These are phyloP conservation scores for Paratilapia polleni DNA, from an alignment of 2,113 vertebrate genomes.

Conservation along the genomic window DNA sequence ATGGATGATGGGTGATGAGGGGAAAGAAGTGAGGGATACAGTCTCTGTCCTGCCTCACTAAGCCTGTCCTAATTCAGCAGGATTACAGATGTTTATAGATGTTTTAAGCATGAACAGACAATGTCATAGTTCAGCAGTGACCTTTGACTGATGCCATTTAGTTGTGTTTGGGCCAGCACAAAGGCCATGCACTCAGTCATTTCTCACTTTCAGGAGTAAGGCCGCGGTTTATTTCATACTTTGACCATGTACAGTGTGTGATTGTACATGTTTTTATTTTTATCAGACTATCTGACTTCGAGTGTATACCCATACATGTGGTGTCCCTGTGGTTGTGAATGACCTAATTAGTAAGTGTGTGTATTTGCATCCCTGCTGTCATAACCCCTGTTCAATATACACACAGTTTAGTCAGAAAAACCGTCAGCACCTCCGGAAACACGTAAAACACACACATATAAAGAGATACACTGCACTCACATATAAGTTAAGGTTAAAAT, in stretches of 20 bases:
- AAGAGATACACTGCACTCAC: neutral
- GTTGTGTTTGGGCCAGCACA: neutral
- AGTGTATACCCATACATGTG: fast-evolving
- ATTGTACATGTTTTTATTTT: neutral
- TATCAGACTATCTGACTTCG: neutral
- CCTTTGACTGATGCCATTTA: conserved; percentile 28
- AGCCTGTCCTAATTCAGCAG: conserved; percentile 29
- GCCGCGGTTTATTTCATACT: neutral
- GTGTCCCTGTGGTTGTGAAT: neutral
- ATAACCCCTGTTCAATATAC: neutral
- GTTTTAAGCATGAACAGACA: conserved; percentile 32
- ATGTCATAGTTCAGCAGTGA: conserved; percentile 30
- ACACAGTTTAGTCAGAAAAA: neutral
- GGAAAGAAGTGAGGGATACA: neutral
- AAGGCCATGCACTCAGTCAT: neutral
- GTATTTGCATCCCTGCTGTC: conserved; percentile 2
- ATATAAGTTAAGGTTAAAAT: neutral
- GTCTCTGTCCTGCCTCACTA: conserved; percentile 28
- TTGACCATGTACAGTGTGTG: neutral
- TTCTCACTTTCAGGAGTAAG: neutral
- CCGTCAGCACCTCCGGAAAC: neutral
- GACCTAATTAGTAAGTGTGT: conserved; percentile 4
- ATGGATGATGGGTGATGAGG: conserved; percentile 18
- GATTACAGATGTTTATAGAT: conserved; percentile 43
- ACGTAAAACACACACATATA: neutral